Percentiles rank a stretch among this genome's conserved stretches.
Conservation (phyloP, 2,888 invertebrate genomes). For the Morinoia aosen region DNA sequence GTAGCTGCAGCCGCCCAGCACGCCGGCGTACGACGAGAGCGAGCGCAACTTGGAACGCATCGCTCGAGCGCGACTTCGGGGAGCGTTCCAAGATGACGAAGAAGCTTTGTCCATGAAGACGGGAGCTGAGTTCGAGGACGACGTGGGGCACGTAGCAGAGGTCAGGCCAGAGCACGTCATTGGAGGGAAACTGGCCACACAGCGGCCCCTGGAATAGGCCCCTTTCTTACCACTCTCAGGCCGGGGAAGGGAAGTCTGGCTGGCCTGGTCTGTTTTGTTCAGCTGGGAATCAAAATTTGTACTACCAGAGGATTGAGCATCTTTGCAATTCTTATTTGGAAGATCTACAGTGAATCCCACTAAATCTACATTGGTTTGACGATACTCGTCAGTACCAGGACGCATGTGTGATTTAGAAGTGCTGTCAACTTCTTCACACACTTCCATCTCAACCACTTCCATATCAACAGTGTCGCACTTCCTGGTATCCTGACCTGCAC, state of each 20-base stretch:
- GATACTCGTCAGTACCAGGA: background rate
- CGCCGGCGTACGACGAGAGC: constrained; percentile 37
- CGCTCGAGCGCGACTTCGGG: constrained; percentile 16
- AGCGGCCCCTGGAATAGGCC: background rate
- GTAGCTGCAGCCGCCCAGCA: constrained; percentile 51
- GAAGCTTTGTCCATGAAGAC: background rate
- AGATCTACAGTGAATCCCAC: background rate
- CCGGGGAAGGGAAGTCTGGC: constrained; percentile 27
- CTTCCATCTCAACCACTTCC: constrained; percentile 1
- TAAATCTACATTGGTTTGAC: background rate
- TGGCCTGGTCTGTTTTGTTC: constrained; percentile 34
- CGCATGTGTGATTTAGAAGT: background rate
- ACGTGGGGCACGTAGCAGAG: background rate
- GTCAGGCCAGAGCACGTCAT: background rate
- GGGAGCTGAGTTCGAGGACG: background rate
- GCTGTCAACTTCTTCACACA: background rate
- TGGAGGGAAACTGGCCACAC: background rate
- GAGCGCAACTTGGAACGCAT: constrained; percentile 46
- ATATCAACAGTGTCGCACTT: background rate
- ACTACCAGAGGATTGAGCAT: background rate
- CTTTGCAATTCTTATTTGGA: background rate
- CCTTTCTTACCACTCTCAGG: background rate
- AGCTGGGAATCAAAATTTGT: background rate
- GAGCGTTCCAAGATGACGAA: constrained; percentile 19
- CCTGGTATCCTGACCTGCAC: background rate